Percentiles rank a stretch among this genome's conserved stretches.
Evolutionary conservation across 1,140 invertebrate genomes (phyloP).

Genomic region (Trichonephila clavata): DNA sequence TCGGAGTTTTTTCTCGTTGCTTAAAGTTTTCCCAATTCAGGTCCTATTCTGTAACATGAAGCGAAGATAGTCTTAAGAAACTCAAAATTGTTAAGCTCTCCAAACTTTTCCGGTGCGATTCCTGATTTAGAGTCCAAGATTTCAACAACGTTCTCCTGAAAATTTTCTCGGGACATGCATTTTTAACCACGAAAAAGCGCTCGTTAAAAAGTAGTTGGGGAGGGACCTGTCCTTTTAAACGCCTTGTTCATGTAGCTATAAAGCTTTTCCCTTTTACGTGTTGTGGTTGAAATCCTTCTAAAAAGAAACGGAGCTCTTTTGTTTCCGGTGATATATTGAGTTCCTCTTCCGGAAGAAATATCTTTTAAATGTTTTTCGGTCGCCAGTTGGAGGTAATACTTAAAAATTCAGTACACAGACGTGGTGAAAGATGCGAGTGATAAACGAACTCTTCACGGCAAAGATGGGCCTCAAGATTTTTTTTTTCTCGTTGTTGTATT

Average conservation of each 20-base stretch:
- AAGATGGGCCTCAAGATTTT: not conserved
- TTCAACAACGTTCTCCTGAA: not conserved
- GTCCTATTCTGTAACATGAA: too few relatives aligned
- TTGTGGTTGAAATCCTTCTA: not conserved
- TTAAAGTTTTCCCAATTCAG: too few relatives aligned
- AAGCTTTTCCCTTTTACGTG: constrained; percentile 58
- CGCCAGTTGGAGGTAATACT: not conserved
- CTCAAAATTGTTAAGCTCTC: too few relatives aligned
- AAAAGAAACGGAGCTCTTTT: constrained; percentile 1
- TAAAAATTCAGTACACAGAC: constrained; percentile 68
- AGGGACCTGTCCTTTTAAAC: constrained; percentile 8
- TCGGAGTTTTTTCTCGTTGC: too few relatives aligned
- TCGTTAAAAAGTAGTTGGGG: constrained; percentile 62
- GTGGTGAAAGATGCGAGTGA: constrained; percentile 38
- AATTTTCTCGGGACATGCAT: constrained; percentile 4
- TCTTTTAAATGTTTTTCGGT: constrained; percentile 60
- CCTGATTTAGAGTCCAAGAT: not conserved
- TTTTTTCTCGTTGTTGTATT: not conserved
- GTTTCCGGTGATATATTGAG: constrained; percentile 30
- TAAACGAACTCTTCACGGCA: not conserved
- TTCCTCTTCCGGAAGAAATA: constrained; percentile 40
- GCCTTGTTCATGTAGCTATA: constrained; percentile 40
- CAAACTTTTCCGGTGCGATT: not conserved
- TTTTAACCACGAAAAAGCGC: constrained; percentile 66
- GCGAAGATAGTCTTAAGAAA: not conserved